Evolutionary conservation across 1,140 invertebrate species (phyloP).

Genomic region (Lasioglossum baleicum): DNA sequence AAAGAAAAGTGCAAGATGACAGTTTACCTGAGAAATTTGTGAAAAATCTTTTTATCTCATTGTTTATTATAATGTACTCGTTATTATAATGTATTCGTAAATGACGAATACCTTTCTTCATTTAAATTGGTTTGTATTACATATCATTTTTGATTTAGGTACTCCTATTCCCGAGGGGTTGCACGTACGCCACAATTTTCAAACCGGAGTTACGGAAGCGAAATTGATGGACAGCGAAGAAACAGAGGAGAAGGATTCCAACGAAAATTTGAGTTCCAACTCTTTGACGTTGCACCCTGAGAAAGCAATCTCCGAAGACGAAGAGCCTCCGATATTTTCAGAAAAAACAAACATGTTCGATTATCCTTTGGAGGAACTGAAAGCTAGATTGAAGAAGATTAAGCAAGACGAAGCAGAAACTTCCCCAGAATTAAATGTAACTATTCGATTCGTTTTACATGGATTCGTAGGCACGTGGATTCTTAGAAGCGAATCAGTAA

Average conservation of each 20-base stretch:
- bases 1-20: too few species aligned
- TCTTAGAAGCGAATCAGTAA: too few species aligned
- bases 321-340: slow-evolving; percentile 55
- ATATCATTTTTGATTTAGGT: slow-evolving; percentile 76
- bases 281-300: slow-evolving; percentile 72
- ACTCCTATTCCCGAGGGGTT: slow-evolving; percentile 86
- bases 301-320: slow-evolving; percentile 59
- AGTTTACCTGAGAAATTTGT: background rate
- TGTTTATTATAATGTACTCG: background rate
- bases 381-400: slow-evolving; percentile 68
- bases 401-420: slow-evolving; percentile 53
- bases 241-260: slow-evolving; percentile 66
- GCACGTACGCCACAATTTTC: slow-evolving; percentile 87
- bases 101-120: background rate
- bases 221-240: slow-evolving; percentile 84
- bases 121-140: background rate
- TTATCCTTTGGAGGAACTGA: slow-evolving; percentile 70
- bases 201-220: slow-evolving; percentile 87
- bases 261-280: slow-evolving; percentile 69
- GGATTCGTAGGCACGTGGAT: too few species aligned
- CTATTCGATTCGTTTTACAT: background rate
- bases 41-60: background rate
- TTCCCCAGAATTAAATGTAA: slow-evolving; percentile 50
- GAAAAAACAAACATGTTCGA: slow-evolving; percentile 58
- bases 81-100: background rate